Conservation (phyloP, 1,140 invertebrate genomes). For the Pogonus chalceus region DNA sequence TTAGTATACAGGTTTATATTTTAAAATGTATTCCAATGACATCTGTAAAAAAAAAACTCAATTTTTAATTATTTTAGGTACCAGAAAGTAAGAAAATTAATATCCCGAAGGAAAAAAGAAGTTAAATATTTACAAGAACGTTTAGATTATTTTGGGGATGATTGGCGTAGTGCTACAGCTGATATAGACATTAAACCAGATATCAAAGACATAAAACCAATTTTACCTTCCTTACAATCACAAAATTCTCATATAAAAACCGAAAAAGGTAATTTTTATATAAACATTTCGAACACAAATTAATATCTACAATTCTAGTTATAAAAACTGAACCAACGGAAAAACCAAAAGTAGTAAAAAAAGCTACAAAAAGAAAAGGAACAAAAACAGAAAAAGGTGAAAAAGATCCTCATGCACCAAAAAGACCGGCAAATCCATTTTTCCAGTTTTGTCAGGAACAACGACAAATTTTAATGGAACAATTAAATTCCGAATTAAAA, state of each 20-base stretch:
- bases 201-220: constrained; percentile 21
- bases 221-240: constrained; percentile 28
- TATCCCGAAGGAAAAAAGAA: constrained; percentile 43
- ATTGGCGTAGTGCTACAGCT: constrained; percentile 33
- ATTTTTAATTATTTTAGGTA: constrained; percentile 36
- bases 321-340: constrained; percentile 15
- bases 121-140: constrained; percentile 41
- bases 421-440: constrained; percentile 68
- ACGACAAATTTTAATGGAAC: constrained; percentile 57
- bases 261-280: constrained; percentile 29
- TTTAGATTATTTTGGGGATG: constrained; percentile 40
- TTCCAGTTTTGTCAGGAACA: constrained; percentile 74
- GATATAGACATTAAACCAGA: constrained; percentile 37
- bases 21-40: constrained; percentile 13
- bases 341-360: constrained; percentile 28
- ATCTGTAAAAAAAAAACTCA: not conserved
- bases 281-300: constrained; percentile 11
- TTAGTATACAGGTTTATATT: constrained; percentile 48
- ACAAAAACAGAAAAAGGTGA: constrained; percentile 42
- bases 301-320: constrained; percentile 8
- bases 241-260: constrained; percentile 33
- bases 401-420: constrained; percentile 65
- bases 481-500: constrained; percentile 41
- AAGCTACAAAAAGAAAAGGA: constrained; percentile 39
- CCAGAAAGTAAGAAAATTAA: constrained; percentile 48